These are phyloP conservation scores for Cebus imitator DNA, from an alignment of 2,113 vertebrate species.

Conservation along the genomic window DNA sequence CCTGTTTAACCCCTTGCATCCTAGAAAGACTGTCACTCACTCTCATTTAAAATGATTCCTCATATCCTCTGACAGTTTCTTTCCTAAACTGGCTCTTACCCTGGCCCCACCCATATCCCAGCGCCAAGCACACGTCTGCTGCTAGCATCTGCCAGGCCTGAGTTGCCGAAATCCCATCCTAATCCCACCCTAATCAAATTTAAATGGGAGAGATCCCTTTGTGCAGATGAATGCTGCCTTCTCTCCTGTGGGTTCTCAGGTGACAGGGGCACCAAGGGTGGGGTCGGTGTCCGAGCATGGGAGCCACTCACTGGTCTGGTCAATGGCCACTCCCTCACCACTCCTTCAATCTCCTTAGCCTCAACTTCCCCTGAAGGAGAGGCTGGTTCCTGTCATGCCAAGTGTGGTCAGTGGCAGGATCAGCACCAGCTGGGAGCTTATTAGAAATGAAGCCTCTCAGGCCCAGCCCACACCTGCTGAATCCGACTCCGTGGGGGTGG, in stretches of 20 bases:
- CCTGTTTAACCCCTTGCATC: constrained; percentile 71
- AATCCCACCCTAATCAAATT: neutral
- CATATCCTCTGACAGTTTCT: fast-evolving
- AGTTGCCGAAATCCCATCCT: neutral
- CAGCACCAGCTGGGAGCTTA: fast-evolving
- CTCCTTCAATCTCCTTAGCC: neutral
- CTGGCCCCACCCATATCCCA: neutral
- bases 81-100: neutral
- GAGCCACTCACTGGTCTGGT: neutral
- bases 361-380: neutral
- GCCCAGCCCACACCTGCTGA: neutral
- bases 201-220: neutral
- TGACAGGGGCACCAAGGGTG: neutral
- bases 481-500: no score
- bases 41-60: neutral
- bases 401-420: neutral
- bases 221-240: neutral
- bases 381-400: neutral
- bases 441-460: neutral
- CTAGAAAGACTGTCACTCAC: constrained; percentile 31
- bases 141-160: neutral
- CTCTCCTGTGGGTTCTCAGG: neutral
- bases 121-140: neutral
- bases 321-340: neutral
- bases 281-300: no score